Percentiles rank a stretch among this genome's conserved stretches.
These are phyloP conservation scores for Notocelia uddmanniana DNA, from an alignment of 2,888 invertebrate genomes.

Conservation along the genomic window DNA sequence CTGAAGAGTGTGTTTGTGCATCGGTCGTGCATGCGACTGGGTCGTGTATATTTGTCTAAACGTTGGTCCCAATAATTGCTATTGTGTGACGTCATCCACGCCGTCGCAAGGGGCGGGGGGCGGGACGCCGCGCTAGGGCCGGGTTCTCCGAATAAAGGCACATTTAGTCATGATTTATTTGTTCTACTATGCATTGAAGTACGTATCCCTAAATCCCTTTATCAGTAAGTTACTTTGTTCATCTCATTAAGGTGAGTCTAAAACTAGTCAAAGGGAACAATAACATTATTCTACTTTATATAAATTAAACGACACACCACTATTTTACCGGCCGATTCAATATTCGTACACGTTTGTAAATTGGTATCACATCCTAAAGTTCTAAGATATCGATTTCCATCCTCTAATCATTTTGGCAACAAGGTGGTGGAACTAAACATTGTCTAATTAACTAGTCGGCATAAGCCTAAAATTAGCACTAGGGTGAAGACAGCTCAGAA, in stretches of 20 bases:
- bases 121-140: constrained; percentile 77
- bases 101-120: constrained; percentile 60
- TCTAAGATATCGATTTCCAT: constrained; percentile 74
- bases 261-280: constrained; percentile 72
- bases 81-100: constrained; percentile 74
- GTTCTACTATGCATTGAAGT: constrained; percentile 74
- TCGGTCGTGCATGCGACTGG: constrained; percentile 67
- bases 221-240: constrained; percentile 63
- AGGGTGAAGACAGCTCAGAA: constrained; percentile 70
- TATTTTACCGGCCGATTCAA: constrained; percentile 69
- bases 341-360: constrained; percentile 74
- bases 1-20: constrained; percentile 71
- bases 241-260: constrained; percentile 71
- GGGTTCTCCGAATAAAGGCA: constrained; percentile 84
- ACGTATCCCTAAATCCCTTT: constrained; percentile 65
- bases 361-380: constrained; percentile 80
- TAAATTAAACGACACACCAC: constrained; percentile 82
- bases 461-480: constrained; percentile 72
- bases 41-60: constrained; percentile 84
- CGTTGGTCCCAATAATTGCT: constrained; percentile 85
- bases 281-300: constrained; percentile 61
- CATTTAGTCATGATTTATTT: constrained; percentile 81
- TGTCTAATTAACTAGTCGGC: constrained; percentile 81
- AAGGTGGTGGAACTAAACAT: constrained; percentile 82
- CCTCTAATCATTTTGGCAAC: constrained; percentile 83